Conservation (phyloP, 1,140 invertebrate species). For the Asbolus verrucosus region DNA sequence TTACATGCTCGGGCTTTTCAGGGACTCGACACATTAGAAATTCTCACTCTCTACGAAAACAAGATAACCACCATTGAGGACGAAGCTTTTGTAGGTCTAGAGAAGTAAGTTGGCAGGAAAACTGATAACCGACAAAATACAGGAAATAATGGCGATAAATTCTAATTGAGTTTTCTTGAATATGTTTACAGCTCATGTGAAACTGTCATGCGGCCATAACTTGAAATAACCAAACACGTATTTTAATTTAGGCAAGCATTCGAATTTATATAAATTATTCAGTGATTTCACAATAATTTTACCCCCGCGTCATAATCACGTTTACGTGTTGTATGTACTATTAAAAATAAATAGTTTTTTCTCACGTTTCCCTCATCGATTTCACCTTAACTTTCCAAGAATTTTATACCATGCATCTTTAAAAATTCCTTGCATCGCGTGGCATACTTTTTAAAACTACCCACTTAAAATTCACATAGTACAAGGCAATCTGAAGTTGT, state of each 20-base stretch:
- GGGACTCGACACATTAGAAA: slow-evolving; percentile 86
- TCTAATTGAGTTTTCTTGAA: no score
- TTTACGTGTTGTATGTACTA: not conserved
- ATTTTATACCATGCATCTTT: not conserved
- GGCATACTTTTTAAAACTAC: not conserved
- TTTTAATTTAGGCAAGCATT: not conserved
- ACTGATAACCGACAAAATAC: no score
- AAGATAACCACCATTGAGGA: slow-evolving; percentile 81
- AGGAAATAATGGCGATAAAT: no score
- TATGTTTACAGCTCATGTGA: not conserved
- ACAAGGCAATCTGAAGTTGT: slow-evolving; percentile 6
- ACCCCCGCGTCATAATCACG: not conserved
- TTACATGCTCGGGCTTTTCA: slow-evolving; percentile 84
- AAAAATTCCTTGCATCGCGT: not conserved
- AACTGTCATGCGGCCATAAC: not conserved
- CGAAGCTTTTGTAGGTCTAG: slow-evolving; percentile 85
- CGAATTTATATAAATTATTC: slow-evolving; percentile 11
- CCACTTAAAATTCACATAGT: not conserved
- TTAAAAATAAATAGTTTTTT: slow-evolving; percentile 5
- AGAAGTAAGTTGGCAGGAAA: slow-evolving; percentile 77
- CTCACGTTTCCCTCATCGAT: slow-evolving; percentile 10
- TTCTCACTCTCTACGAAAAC: slow-evolving; percentile 90
- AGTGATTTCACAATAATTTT: not conserved
- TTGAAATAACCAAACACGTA: not conserved
- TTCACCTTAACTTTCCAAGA: not conserved